phyloP scores from a whole-genome alignment of 2,113 vertebrate genomes.

The Heterocephalus glaber region DNA sequence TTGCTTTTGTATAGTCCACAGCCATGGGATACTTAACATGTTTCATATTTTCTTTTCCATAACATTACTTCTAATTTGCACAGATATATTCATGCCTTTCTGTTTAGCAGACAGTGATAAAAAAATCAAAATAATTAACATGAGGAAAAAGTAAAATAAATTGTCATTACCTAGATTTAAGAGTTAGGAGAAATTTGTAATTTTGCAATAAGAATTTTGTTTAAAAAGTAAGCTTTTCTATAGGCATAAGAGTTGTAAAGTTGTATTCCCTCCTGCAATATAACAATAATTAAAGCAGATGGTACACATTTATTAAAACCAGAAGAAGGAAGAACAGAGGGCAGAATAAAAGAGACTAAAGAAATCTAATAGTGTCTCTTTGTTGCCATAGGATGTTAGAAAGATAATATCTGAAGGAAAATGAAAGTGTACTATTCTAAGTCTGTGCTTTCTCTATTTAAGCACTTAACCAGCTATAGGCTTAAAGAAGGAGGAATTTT shows the following conservation, averaged over 20 bases:
- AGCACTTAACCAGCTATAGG: neutral
- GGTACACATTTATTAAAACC: neutral
- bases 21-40: neutral
- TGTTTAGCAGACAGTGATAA: fast-evolving
- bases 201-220: neutral
- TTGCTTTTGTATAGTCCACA: neutral
- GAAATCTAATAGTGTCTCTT: neutral
- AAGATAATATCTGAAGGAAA: neutral
- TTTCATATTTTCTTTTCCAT: neutral
- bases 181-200: neutral
- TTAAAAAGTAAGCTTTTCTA: neutral
- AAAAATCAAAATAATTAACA: neutral
- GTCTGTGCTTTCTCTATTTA: neutral
- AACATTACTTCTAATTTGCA: neutral
- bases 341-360: neutral
- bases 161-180: neutral
- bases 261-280: neutral
- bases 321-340: neutral
- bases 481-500: neutral
- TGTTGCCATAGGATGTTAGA: neutral
- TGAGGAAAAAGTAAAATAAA: neutral
- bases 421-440: neutral
- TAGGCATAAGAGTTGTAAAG: neutral
- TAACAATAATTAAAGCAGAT: neutral
- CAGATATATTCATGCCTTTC: neutral